Evolutionary conservation across 2,888 invertebrate species (phyloP).

Genomic region (Pinctada fucata): DNA sequence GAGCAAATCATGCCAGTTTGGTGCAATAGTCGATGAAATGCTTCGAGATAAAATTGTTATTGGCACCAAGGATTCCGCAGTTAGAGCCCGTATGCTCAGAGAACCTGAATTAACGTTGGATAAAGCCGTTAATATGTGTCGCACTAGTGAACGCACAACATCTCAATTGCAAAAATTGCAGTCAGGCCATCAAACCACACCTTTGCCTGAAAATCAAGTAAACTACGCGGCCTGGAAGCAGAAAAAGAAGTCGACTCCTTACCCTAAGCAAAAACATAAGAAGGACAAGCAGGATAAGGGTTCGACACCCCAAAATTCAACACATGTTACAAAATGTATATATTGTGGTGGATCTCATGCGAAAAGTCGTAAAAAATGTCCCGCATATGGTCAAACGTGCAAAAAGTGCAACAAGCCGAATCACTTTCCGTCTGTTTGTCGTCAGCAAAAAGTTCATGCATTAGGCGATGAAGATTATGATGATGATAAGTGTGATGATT

Average conservation of each 20-base stretch:
- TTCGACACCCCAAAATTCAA: no score
- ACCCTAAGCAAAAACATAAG: no score
- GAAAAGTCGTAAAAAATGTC: slow-evolving; percentile 13
- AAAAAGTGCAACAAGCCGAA: slow-evolving; percentile 16
- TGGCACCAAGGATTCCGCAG: slow-evolving; percentile 1
- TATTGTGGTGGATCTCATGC: slow-evolving; percentile 12
- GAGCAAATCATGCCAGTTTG: slow-evolving; percentile 9
- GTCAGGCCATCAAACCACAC: not conserved
- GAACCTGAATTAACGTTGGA: slow-evolving; percentile 2
- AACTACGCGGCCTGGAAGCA: no score
- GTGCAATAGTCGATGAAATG: slow-evolving; percentile 7
- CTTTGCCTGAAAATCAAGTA: not conserved
- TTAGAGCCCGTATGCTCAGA: slow-evolving; percentile 13
- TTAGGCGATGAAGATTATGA: not conserved
- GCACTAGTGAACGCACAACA: slow-evolving; percentile 14
- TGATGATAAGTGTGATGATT: no score
- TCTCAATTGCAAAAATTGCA: slow-evolving; percentile 18
- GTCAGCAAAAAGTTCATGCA: not conserved
- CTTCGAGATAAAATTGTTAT: slow-evolving; percentile 13
- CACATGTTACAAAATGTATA: slow-evolving; percentile 10
- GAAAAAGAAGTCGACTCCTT: no score
- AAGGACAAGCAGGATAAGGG: no score
- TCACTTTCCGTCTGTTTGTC: not conserved
- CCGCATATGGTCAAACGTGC: slow-evolving; percentile 16
- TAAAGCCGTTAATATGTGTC: slow-evolving; percentile 24